Percentiles rank a stretch among this genome's conserved stretches.
Evolutionary conservation across 2,797 vertebrate genomes (phyloP).

Genomic region (Myoxocephalus aenaeus): DNA sequence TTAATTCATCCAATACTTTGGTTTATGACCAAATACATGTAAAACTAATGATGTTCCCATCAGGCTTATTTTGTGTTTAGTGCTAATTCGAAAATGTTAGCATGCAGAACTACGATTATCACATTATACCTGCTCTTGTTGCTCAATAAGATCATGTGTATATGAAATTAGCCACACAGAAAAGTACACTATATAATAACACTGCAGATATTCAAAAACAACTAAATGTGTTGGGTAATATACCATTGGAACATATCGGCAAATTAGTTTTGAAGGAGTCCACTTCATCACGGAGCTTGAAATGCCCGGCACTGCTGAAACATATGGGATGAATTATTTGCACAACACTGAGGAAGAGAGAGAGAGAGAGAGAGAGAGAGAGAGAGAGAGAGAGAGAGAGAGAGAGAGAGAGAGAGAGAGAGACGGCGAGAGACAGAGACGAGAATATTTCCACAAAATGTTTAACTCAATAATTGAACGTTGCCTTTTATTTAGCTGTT

Average conservation of each 20-base stretch:
- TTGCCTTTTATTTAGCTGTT: slow-evolving; percentile 62
- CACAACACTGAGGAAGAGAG: slow-evolving; percentile 52
- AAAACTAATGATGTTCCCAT: neutral
- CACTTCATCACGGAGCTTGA: slow-evolving; percentile 58
- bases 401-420: slow-evolving; percentile 24
- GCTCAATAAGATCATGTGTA: neutral
- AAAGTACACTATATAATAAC: neutral
- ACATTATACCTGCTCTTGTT: neutral
- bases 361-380: slow-evolving; percentile 30
- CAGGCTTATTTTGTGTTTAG: neutral
- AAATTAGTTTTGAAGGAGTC: slow-evolving; percentile 60
- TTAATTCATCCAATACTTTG: neutral
- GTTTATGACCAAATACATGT: neutral
- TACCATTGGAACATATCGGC: slow-evolving; percentile 41
- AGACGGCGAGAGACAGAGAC: slow-evolving; percentile 33
- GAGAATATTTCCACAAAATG: slow-evolving; percentile 63
- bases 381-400: neutral
- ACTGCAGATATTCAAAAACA: slow-evolving; percentile 25
- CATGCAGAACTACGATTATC: neutral
- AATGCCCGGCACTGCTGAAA: slow-evolving; percentile 69
- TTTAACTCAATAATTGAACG: slow-evolving; percentile 60
- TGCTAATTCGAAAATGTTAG: neutral
- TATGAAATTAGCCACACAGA: neutral
- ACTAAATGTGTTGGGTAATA: slow-evolving; percentile 22
- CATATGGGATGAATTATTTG: slow-evolving; percentile 80